Conservation (phyloP, 2,113 vertebrate genomes). For the Ammodramus savannarum region DNA sequence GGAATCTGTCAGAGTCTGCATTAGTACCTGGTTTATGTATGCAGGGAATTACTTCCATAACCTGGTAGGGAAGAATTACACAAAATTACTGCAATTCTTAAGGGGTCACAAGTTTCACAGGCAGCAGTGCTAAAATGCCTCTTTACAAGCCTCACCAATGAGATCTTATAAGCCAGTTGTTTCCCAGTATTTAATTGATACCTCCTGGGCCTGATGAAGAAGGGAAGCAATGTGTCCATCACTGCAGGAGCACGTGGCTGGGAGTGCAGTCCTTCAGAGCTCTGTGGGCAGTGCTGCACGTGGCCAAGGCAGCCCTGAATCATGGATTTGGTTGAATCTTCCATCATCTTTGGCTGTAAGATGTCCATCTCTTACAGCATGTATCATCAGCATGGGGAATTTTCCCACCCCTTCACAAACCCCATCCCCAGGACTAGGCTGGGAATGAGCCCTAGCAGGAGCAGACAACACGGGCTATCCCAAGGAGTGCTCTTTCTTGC, state of each 20-base stretch:
- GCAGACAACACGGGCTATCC: rapidly evolving
- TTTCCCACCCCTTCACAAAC: not conserved
- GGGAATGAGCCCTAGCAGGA: not conserved
- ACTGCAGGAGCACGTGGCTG: rapidly evolving
- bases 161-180: not conserved
- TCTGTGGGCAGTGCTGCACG: rapidly evolving
- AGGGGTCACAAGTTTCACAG: not conserved
- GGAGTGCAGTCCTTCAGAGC: not conserved
- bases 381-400: not conserved
- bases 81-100: not conserved
- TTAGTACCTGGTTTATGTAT: not conserved
- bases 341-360: not conserved
- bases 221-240: rapidly evolving
- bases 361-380: not conserved
- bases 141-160: not conserved
- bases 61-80: not conserved
- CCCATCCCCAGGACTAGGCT: too few relatives aligned
- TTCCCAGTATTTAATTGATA: not conserved
- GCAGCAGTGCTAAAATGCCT: not conserved
- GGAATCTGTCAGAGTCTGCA: not conserved
- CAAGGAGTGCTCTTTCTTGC: not conserved
- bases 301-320: not conserved
- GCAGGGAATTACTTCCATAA: not conserved
- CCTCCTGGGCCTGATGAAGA: not conserved
- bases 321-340: rapidly evolving